These are phyloP conservation scores for Semotilus atromaculatus DNA, from an alignment of 2,797 vertebrate genomes.

Conservation along the genomic window DNA sequence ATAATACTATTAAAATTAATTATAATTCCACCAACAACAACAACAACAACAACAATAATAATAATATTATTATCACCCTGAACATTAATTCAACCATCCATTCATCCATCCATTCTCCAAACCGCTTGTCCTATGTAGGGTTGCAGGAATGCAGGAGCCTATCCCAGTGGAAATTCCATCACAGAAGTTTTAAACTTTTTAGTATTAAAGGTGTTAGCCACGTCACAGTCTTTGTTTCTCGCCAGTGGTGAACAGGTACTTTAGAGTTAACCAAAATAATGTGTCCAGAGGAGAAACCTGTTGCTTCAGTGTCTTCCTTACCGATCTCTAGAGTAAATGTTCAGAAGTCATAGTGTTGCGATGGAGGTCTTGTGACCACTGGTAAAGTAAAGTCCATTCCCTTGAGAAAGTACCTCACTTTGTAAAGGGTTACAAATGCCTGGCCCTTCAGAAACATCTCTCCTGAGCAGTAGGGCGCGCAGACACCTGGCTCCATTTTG, in stretches of 20 bases:
- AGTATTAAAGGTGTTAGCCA: not conserved
- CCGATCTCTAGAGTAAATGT: slow-evolving; percentile 20
- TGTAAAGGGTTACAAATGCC: slow-evolving; percentile 22
- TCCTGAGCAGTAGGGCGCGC: not conserved
- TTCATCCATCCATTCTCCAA: not conserved
- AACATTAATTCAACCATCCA: not conserved
- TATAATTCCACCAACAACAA: not conserved
- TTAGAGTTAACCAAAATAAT: not conserved
- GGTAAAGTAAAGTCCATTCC: slow-evolving; percentile 24
- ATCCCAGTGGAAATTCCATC: not conserved
- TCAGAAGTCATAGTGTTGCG: not conserved
- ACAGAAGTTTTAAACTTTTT: not conserved
- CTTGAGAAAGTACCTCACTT: slow-evolving; percentile 31
- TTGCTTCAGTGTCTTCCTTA: not conserved
- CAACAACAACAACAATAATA: too few relatives aligned
- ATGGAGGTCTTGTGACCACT: not conserved
- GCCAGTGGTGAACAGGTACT: not conserved
- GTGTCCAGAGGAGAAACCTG: not conserved
- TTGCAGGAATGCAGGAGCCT: not conserved
- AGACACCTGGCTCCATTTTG: slow-evolving; percentile 55
- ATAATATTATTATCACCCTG: not conserved
- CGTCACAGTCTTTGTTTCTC: not conserved
- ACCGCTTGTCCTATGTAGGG: not conserved
- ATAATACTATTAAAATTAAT: not conserved
- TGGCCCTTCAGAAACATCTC: slow-evolving; percentile 1